Percentiles rank a stretch among this genome's conserved stretches.
Conservation (phyloP, 2,113 vertebrate genomes). For the Nothocercus julius region DNA sequence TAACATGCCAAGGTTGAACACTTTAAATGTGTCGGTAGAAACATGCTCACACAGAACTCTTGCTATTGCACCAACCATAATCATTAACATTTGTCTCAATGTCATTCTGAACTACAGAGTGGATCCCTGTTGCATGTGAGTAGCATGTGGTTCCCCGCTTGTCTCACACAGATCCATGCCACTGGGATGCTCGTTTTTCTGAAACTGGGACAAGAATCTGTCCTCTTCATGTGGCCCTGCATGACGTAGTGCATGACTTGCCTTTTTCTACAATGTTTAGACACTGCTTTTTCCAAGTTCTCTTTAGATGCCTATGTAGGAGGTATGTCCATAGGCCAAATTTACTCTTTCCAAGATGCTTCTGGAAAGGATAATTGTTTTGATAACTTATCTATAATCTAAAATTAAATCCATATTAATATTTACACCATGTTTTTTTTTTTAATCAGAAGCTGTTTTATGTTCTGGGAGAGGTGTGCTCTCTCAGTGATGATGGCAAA, state of each 20-base stretch:
- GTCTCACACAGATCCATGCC: not conserved
- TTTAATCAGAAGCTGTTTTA: not conserved
- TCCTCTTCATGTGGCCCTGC: constrained; percentile 9
- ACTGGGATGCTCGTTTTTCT: constrained; percentile 6
- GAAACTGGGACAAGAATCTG: not conserved
- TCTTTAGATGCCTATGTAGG: not conserved
- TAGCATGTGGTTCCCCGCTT: constrained; percentile 72
- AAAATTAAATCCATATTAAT: not conserved
- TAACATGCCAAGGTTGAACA: not conserved
- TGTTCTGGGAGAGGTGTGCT: rapidly evolving
- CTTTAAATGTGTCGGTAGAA: not conserved
- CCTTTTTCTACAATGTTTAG: not conserved
- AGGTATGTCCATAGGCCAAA: not conserved
- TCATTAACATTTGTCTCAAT: constrained; percentile 71
- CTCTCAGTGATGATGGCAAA: rapidly evolving
- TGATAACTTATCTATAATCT: not conserved
- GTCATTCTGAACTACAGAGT: constrained; percentile 78
- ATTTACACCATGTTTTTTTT: not conserved
- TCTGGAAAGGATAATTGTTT: rapidly evolving
- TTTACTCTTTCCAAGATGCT: not conserved
- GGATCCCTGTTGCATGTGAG: constrained; percentile 87
- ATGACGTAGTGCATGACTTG: constrained; percentile 75
- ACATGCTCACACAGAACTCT: not conserved
- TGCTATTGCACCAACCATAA: constrained; percentile 16
- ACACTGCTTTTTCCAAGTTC: constrained; percentile 64